Percentiles rank a stretch among this genome's conserved stretches.
phyloP scores from a whole-genome alignment of 1,140 invertebrate genomes.

The Phthorimaea operculella region DNA sequence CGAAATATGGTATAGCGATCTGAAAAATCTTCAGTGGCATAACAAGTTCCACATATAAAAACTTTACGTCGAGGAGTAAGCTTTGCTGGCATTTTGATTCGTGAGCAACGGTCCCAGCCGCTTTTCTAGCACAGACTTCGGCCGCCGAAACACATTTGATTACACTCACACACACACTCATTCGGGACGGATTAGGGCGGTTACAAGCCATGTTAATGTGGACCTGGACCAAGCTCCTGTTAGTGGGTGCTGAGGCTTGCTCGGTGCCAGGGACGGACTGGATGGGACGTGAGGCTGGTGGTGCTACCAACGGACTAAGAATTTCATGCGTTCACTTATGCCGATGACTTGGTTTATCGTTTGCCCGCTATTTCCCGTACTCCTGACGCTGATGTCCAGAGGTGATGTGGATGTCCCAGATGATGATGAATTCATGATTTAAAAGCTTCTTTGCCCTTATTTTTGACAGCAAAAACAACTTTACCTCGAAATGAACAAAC shows the following conservation, averaged over 20 bases:
- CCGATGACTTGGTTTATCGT: too few relatives aligned
- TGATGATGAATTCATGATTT: too few relatives aligned
- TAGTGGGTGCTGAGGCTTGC: slow-evolving; percentile 22
- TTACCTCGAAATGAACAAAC: too few relatives aligned
- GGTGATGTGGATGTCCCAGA: too few relatives aligned
- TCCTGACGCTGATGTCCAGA: too few relatives aligned
- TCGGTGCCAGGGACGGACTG: slow-evolving; percentile 16
- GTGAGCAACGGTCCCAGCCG: slow-evolving; percentile 53
- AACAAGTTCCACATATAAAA: too few relatives aligned
- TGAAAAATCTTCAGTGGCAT: too few relatives aligned
- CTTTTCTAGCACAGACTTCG: slow-evolving; percentile 64
- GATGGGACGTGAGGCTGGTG: slow-evolving; percentile 11
- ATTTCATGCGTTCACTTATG: too few relatives aligned
- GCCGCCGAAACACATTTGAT: slow-evolving; percentile 33
- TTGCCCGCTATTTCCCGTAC: too few relatives aligned
- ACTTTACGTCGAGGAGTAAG: slow-evolving; percentile 6
- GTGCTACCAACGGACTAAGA: not conserved
- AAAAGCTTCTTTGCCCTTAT: too few relatives aligned
- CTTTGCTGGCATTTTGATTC: slow-evolving; percentile 22
- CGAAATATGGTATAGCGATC: too few relatives aligned
- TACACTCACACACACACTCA: slow-evolving; percentile 62
- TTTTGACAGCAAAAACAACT: too few relatives aligned
- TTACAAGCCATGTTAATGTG: slow-evolving; percentile 33
- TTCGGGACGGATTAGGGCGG: slow-evolving; percentile 45
- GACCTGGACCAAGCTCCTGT: slow-evolving; percentile 19